Evolutionary conservation across 2,113 vertebrate species (phyloP), one percentile per base, ranked within the genome.

Genomic region (Chascanopsetta lugubris): DNA sequence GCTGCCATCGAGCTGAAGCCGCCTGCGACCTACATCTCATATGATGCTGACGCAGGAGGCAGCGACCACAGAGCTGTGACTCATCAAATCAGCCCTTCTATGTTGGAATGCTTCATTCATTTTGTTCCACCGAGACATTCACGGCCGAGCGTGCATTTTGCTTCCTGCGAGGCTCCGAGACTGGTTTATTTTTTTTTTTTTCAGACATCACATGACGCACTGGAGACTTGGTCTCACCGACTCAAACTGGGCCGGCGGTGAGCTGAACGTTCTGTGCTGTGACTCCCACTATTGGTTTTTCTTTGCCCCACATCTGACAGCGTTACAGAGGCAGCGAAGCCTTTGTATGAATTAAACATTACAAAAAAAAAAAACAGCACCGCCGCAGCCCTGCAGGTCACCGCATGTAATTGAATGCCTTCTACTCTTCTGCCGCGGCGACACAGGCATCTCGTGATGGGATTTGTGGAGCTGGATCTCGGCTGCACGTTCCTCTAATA

Each of bases 11-110:
- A 66, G 25, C 54, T 68, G 66, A 64, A 60, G 69, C 30, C 25
- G 69, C 54, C 67, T 80, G 67, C 29, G 51, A 85, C 85, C 85
- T 84, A 85, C 69, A 88, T 90, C 80, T 88, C 58, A 64, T 58
- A 71, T 70, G 71, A 79, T 75, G 82, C 61, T 88, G 86, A 89
- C 21, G 63, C 76, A 74, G 57, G 75, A 70, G 38, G 46, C 61
- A 59, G 55, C 29, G 30, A 82, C 66, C 66, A 83, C 61, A 67
- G 56, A 77, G 75, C 61, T 80, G 58, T 90, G 85, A 90, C 65
- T 90, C 87, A 88, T 73, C 73, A 60, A 84, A 18, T 50, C 55
- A 13, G 81, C 55, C 18, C 34, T 64, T 88, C 63, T 64, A 40
- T 20, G 13, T 50, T 78, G 69, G 34, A 80, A 61, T 59, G 57